Conservation (phyloP, 2,888 invertebrate species). For the Tipula unca region DNA sequence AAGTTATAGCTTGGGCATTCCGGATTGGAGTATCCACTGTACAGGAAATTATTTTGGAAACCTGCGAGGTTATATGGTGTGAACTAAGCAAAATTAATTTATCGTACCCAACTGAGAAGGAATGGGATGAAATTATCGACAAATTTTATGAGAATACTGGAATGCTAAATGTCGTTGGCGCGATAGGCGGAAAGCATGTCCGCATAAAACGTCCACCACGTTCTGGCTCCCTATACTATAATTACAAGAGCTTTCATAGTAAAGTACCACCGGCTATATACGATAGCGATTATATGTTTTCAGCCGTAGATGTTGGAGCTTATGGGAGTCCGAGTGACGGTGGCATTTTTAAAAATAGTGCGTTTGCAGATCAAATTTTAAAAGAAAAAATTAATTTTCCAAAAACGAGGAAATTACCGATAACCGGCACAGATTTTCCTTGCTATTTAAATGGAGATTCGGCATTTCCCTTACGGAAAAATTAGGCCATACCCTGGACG, state of each 20-base stretch:
- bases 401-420: conserved; percentile 14
- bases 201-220: conserved; percentile 26
- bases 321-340: neutral
- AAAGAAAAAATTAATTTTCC: conserved; percentile 25
- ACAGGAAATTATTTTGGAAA: too few species aligned
- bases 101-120: too few species aligned
- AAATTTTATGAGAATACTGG: conserved; percentile 24
- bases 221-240: neutral
- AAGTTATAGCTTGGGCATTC: conserved; percentile 24
- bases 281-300: conserved; percentile 21
- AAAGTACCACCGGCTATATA: conserved; percentile 25
- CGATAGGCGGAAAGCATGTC: conserved; percentile 26
- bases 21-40: conserved; percentile 24
- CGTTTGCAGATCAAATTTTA: conserved; percentile 26
- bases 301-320: conserved; percentile 25
- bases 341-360: conserved; percentile 15
- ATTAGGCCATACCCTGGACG: conserved; percentile 29
- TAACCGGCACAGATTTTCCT: conserved; percentile 19
- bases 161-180: conserved; percentile 28
- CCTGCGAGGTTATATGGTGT: conserved; percentile 20
- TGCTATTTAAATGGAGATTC: conserved; percentile 25
- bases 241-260: conserved; percentile 25
- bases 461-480: conserved; percentile 20
- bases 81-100: conserved; percentile 23
- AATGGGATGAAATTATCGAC: conserved; percentile 22